These are phyloP conservation scores for Spisula solida DNA, from an alignment of 2,888 invertebrate genomes.

Conservation along the genomic window DNA sequence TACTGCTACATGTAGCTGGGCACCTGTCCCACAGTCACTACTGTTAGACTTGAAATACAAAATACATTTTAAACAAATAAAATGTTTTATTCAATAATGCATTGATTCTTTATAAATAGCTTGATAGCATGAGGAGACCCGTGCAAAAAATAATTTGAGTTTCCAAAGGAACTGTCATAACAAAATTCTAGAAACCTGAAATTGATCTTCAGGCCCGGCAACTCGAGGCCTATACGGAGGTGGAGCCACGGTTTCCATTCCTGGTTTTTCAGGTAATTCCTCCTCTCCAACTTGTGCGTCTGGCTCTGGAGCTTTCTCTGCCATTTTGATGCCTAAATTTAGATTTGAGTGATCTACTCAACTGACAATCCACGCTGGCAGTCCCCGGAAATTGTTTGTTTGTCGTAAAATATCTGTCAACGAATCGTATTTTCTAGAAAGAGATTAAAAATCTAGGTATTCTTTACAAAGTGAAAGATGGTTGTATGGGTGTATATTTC, in stretches of 20 bases:
- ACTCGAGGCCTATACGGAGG: neutral
- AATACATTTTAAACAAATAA: too few relatives aligned
- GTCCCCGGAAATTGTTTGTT: constrained; percentile 60
- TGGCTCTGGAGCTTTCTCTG: constrained; percentile 39
- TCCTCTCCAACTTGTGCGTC: constrained; percentile 35
- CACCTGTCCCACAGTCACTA: too few relatives aligned
- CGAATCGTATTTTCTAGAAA: constrained; percentile 28
- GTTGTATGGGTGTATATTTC: neutral
- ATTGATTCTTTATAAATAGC: too few relatives aligned
- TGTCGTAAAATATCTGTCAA: constrained; percentile 64
- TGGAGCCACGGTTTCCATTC: constrained; percentile 23
- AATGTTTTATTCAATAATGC: too few relatives aligned
- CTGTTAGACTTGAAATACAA: too few relatives aligned
- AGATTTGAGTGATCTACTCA: constrained; percentile 45
- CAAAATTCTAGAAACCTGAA: constrained; percentile 30
- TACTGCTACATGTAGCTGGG: too few relatives aligned
- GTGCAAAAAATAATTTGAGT: neutral
- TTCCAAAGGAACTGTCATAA: constrained; percentile 36
- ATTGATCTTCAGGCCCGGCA: constrained; percentile 5
- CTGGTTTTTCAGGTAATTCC: constrained; percentile 21
- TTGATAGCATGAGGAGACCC: too few relatives aligned
- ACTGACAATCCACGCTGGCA: constrained; percentile 79
- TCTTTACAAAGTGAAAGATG: neutral
- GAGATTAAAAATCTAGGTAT: neutral
- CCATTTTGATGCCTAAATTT: constrained; percentile 59